Evolutionary conservation across 2,113 vertebrate species (phyloP), one percentile per base, ranked within the genome.

Genomic region (Delphinapterus leucas): DNA sequence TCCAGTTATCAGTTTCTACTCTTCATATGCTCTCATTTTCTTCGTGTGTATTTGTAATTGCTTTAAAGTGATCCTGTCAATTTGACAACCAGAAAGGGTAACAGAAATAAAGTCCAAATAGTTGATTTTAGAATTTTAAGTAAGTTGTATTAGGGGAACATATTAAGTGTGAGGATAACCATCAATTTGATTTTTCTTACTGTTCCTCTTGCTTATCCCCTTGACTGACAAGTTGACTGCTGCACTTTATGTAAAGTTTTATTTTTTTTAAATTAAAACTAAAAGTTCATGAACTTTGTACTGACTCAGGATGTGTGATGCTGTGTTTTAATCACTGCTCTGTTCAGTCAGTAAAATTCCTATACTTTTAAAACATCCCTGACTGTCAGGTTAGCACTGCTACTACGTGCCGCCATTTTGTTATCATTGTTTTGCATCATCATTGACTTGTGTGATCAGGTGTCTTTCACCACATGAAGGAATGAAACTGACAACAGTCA

Each of bases 261-360:
- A 67, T 86, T 96, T 83, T 9, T 70, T 93, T 92, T 94, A 95
- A 85, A 88, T 92, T 93, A 94, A 71, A 93, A 86, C 55, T 67
- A 55, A 85, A 49, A 92, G 63, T 49, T 83, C 20, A 31, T 68
- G 55, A 80, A 44, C 41, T 92, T 81, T 93, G 21, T 28, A 18
- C 44, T 65, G 53, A 33, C 15, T 73, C 25, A 44, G 23, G 36
- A 90, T 83, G n/a, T 61, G n/a, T 7, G 23, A 65, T 49, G 53
- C 36, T 82, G 25, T 77, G 44, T 53, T 88, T 70, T 93, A 65
- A 68, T 73, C 84, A n/a, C 71, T 53, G 33, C 49, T 86, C 67
- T 68, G 12, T 90, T 88, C 23, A 7, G 25, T 38, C 14, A 38
- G 1, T 84, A 82, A 82, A 92, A 70, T 81, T 89, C 25, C 63